Evolutionary conservation across 2,797 vertebrate species (phyloP).

Genomic region (Thalassophryne amazonica): DNA sequence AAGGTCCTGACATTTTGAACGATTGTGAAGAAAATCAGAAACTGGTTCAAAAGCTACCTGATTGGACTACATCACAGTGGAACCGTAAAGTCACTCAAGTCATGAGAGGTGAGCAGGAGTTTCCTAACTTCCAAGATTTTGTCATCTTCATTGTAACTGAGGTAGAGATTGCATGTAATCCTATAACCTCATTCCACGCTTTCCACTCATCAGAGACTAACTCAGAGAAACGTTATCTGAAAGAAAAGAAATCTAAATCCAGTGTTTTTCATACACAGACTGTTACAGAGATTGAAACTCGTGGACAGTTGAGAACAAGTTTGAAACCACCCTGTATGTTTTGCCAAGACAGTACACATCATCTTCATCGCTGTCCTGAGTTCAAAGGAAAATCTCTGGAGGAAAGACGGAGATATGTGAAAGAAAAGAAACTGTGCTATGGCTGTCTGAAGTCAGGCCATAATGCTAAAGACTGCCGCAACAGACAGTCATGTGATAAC

Average conservation of each 20-base stretch:
- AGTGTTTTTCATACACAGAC: neutral
- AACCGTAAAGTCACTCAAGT: no score
- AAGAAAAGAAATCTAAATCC: neutral
- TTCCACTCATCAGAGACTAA: neutral
- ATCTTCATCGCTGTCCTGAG: no score
- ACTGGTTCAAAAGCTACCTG: no score
- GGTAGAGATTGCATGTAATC: constrained; percentile 9
- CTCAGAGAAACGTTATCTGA: no score
- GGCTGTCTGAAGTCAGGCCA: constrained; percentile 11
- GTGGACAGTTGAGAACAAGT: neutral
- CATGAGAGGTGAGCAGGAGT: no score
- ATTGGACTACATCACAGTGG: no score
- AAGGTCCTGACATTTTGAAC: constrained; percentile 5
- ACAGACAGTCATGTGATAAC: neutral
- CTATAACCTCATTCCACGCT: constrained; percentile 5
- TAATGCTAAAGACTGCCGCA: neutral
- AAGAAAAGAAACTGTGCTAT: no score
- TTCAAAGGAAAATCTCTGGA: no score
- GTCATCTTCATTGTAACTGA: constrained; percentile 2
- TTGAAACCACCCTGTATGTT: constrained; percentile 7
- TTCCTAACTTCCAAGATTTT: no score
- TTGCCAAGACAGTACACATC: no score
- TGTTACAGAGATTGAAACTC: neutral
- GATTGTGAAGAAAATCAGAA: constrained; percentile 22
- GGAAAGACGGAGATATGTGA: no score